Evolutionary conservation across 1,140 invertebrate species (phyloP), one percentile per base, ranked within the genome.

Genomic region (Apis dorsata): DNA sequence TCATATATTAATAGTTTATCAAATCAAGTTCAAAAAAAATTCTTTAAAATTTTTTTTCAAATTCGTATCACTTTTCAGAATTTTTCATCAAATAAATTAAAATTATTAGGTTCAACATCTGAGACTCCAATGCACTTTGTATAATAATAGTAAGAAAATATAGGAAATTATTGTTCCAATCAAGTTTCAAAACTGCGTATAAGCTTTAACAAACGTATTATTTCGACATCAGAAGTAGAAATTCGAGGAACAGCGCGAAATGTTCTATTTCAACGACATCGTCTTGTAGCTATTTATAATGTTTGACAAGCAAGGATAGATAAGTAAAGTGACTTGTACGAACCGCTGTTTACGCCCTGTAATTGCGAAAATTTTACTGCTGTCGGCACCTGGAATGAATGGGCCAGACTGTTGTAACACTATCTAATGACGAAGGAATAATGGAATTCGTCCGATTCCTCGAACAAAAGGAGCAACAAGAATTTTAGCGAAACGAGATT

Each of bases 281-380:
- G 73, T 59, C 63, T 59, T 55, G 10, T 13, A 68, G 28, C 74
- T 63, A 79, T 83, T 83, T 80, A 80, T 84, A 80, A 84, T 59
- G 59, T 66, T 81, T 81, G 83, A 84, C 79, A 84, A 73, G 78
- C 65, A 65, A 5, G 62, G 60, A 19, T 60, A 84, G 83, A 84
- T 81, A 84, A 81, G 70, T 75, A 60, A 81, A 81, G 24, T 62
- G 49, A 34, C 72, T 65, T 81, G 79, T 76, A 71, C 69, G 72
- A 12, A 44, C 70, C 69, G 62, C 60, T 84, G 82, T 84, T 80
- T 84, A 80, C 82, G 60, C 78, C 60, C 63, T 68, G 78, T 80
- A 80, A 84, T 84, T 84, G 78, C 81, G 69, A 78, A 78, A 83
- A 83, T 79, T 79, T 83, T 79, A 57, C 68, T 21, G 65, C 65